Percentiles rank a stretch among this genome's conserved stretches.
Evolutionary conservation across 1,140 invertebrate species (phyloP).

Genomic region (Bombyx mori): ASM3026992v2 NC_085119.1:6510001-6510500

Average conservation of each 20-base stretch:
- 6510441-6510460: too few relatives aligned
- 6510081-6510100: conserved; percentile 14
- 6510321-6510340: conserved; percentile 47
- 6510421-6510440: too few relatives aligned
- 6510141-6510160: too few relatives aligned
- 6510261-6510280: conserved; percentile 58
- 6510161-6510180: too few relatives aligned
- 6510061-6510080: too few relatives aligned
- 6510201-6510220: too few relatives aligned
- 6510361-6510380: conserved; percentile 48
- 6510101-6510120: conserved; percentile 36
- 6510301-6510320: conserved; percentile 36
- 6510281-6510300: conserved; percentile 43
- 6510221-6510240: conserved; percentile 6
- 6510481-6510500: too few relatives aligned
- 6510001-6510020: too few relatives aligned
- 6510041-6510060: too few relatives aligned
- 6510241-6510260: conserved; percentile 49
- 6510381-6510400: conserved; percentile 23
- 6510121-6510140: conserved; percentile 43
- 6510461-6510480: too few relatives aligned
- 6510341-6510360: conserved; percentile 42
- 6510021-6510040: too few relatives aligned
- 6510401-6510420: background rate
- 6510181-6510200: too few relatives aligned